phyloP scores from a whole-genome alignment of 2,113 vertebrate genomes.

The Ammospiza nelsoni region DNA sequence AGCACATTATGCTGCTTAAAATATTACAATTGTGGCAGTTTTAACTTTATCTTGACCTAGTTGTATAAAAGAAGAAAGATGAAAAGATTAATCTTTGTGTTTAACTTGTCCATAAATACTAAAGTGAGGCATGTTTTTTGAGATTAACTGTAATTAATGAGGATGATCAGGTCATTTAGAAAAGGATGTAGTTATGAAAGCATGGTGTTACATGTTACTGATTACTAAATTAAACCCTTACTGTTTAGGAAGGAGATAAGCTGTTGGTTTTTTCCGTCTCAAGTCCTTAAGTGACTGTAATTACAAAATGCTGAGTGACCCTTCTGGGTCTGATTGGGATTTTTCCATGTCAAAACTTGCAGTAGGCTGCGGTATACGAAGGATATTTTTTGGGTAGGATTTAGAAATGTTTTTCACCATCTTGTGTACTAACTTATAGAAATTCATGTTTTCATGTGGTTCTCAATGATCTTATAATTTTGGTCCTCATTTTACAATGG shows the following conservation, averaged over 20 bases:
- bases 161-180: not conserved
- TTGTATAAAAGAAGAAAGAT: not conserved
- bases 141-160: not conserved
- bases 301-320: not conserved
- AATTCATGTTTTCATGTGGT: not conserved
- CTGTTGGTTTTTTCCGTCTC: not conserved
- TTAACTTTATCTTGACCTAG: not conserved
- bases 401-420: not conserved
- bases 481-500: not conserved
- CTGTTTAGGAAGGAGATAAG: not conserved
- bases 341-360: not conserved
- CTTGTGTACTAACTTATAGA: fast-evolving
- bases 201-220: not conserved
- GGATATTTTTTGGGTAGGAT: not conserved
- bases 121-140: not conserved
- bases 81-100: not conserved
- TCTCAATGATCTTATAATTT: not conserved
- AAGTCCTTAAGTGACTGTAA: not conserved
- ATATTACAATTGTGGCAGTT: not conserved
- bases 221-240: not conserved
- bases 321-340: not conserved
- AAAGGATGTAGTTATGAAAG: not conserved
- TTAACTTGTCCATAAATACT: not conserved
- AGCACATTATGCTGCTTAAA: not conserved
- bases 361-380: not conserved